These are phyloP conservation scores for Mixornis gularis DNA, from an alignment of 2,113 vertebrate genomes.

Conservation along the genomic window DNA sequence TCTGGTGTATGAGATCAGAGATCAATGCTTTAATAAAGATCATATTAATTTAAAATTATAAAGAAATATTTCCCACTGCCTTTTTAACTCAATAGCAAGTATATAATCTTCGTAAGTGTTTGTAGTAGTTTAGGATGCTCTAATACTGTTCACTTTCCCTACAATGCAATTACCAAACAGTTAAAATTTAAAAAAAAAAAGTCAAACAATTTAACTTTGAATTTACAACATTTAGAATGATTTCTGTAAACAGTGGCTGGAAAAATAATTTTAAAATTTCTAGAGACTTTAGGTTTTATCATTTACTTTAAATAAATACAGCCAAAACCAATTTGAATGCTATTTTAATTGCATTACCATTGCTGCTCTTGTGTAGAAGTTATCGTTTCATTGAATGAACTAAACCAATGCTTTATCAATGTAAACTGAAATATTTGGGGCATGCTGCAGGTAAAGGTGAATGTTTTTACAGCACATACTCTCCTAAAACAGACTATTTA, in stretches of 20 bases:
- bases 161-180: not conserved
- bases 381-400: constrained; percentile 27
- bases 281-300: not conserved
- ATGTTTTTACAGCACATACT: constrained; percentile 77
- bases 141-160: not conserved
- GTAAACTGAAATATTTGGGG: constrained; percentile 73
- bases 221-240: not conserved
- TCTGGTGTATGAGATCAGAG: not conserved
- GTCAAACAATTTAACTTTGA: not conserved
- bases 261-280: not conserved
- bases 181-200: not conserved
- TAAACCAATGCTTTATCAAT: constrained; percentile 39
- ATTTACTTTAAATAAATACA: not conserved
- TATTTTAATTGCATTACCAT: not conserved
- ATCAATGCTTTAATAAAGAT: not conserved
- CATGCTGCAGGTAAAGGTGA: constrained; percentile 73
- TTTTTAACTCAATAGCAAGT: not conserved
- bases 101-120: not conserved
- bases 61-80: not conserved
- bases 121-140: not conserved
- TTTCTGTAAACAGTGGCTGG: not conserved
- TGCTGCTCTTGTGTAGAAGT: not conserved
- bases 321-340: not conserved
- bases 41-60: not conserved
- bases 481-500: constrained; percentile 78